Evolutionary conservation across 2,113 vertebrate genomes (phyloP).

Genomic region (Phainopepla nitens): DNA sequence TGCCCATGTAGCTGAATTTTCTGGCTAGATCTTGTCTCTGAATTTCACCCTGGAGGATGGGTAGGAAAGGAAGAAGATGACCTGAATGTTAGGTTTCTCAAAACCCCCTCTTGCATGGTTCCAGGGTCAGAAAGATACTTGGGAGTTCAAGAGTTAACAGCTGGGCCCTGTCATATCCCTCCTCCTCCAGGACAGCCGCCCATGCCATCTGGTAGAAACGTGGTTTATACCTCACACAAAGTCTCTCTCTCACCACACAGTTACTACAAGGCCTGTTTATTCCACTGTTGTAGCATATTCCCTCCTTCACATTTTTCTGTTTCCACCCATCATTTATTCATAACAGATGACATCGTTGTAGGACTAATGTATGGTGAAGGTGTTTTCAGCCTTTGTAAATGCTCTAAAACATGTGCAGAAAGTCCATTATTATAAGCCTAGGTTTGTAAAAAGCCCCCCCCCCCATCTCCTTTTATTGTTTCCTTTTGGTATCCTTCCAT

Average conservation of each 20-base stretch:
- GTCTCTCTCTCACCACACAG: background rate
- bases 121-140: background rate
- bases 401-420: background rate
- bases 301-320: background rate
- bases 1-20: background rate
- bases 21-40: background rate
- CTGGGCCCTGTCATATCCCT: background rate
- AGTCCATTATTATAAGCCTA: background rate
- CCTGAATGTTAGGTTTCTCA: background rate
- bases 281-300: background rate
- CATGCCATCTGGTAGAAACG: background rate
- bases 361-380: background rate
- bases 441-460: background rate
- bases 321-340: conserved; percentile 2
- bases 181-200: background rate
- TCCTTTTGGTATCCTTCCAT: background rate
- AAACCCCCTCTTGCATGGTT: background rate
- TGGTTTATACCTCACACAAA: conserved; percentile 22
- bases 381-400: background rate
- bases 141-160: background rate
- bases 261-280: background rate
- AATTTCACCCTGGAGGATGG: background rate
- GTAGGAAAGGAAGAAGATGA: background rate
- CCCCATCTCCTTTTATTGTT: background rate
- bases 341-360: background rate